These are phyloP conservation scores for Pseudocheirus occidentalis DNA, from an alignment of 2,797 vertebrate species.

Conservation along the genomic window DNA sequence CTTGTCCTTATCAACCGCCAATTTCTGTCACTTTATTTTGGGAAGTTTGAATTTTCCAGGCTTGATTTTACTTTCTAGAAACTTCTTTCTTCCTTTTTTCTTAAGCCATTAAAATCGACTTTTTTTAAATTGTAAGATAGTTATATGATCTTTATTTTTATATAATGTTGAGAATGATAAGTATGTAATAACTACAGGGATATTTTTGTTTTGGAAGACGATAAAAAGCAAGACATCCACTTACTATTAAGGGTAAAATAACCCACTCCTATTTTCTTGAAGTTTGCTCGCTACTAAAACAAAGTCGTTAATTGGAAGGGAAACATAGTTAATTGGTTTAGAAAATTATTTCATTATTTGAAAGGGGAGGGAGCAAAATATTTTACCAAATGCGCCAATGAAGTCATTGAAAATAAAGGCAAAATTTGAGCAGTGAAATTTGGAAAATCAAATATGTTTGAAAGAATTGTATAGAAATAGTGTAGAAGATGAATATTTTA, in stretches of 20 bases:
- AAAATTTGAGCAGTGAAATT: conserved; percentile 51
- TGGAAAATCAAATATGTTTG: conserved; percentile 38
- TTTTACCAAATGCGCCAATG: neutral
- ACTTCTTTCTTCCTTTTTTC: neutral
- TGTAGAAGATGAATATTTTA: neutral
- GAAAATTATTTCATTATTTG: conserved; percentile 39
- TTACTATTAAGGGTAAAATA: neutral
- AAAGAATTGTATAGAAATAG: conserved; percentile 29
- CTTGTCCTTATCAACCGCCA: neutral
- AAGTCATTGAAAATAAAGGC: conserved; percentile 37
- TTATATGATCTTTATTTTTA: conserved; percentile 5
- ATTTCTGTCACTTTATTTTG: neutral
- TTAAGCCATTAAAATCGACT: conserved; percentile 24
- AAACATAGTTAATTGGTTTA: conserved; percentile 22
- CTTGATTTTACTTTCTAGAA: neutral
- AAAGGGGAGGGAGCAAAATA: neutral
- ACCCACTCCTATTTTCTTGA: neutral
- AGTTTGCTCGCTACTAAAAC: conserved; percentile 3
- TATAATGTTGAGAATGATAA: neutral
- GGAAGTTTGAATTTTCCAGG: neutral
- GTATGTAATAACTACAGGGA: neutral
- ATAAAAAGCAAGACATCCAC: neutral
- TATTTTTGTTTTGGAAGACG: neutral
- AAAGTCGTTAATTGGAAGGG: conserved; percentile 20
- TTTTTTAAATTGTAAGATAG: conserved; percentile 4